phyloP scores from a whole-genome alignment of 2,888 invertebrate genomes.

The Drosophila prostipennis region DNA sequence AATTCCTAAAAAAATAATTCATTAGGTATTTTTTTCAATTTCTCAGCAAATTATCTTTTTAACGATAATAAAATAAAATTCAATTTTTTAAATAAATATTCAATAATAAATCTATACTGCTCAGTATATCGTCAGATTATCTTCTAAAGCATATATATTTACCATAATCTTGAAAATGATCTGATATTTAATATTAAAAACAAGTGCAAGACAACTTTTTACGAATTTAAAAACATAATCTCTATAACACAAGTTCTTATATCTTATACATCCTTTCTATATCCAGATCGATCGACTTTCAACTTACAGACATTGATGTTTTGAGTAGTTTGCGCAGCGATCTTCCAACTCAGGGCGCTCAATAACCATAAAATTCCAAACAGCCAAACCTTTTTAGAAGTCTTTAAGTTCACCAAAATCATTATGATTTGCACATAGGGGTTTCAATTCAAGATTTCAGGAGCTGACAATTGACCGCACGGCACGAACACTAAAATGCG shows the following conservation, averaged over 20 bases:
- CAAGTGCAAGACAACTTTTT: too few species aligned
- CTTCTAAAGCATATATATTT: too few species aligned
- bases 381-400: conserved; percentile 48
- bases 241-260: not conserved
- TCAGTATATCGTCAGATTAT: too few species aligned
- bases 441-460: not conserved
- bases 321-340: conserved; percentile 87
- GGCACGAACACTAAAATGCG: conserved; percentile 47
- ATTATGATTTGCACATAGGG: conserved; percentile 25
- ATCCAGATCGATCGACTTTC: conserved; percentile 25
- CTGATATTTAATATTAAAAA: not conserved
- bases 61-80: too few species aligned
- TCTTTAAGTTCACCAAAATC: conserved; percentile 37
- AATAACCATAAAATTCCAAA: conserved; percentile 42
- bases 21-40: too few species aligned
- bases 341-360: conserved; percentile 26
- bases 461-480: conserved; percentile 46
- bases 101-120: too few species aligned
- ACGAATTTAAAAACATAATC: not conserved
- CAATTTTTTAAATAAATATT: too few species aligned
- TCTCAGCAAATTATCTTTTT: too few species aligned
- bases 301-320: conserved; percentile 90
- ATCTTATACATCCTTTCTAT: too few species aligned
- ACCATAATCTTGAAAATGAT: too few species aligned
- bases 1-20: too few species aligned